Evolutionary conservation across 2,797 vertebrate genomes (phyloP).

Genomic region (Coccyzus lansbergi): DNA sequence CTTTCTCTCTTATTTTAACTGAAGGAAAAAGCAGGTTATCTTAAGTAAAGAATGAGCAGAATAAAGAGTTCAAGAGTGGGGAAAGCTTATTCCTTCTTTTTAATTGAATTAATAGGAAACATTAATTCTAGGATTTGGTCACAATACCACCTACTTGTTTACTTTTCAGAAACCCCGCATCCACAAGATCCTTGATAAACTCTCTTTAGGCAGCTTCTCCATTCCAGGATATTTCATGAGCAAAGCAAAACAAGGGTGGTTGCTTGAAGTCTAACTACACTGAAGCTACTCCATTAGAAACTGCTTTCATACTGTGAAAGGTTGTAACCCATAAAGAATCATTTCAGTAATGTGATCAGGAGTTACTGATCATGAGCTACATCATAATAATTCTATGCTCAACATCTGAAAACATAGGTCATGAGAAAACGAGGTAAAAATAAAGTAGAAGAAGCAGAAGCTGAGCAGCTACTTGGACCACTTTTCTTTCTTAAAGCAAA

Average conservation of each 20-base stretch:
- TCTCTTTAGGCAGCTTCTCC: not conserved
- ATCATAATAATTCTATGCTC: not conserved
- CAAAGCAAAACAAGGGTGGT: not conserved
- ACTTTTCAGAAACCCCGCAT: accelerated
- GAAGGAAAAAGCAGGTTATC: not conserved
- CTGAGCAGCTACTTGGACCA: not conserved
- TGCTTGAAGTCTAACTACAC: not conserved
- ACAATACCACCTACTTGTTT: not conserved
- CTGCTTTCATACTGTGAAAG: not conserved
- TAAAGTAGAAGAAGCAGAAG: not conserved
- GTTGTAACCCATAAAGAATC: not conserved
- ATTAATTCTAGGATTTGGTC: not conserved
- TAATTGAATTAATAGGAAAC: not conserved
- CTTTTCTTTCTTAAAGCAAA: not conserved
- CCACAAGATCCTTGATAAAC: not conserved
- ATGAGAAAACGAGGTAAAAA: not conserved
- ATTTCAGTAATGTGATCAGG: not conserved
- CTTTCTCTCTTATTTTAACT: not conserved
- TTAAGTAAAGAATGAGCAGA: not conserved
- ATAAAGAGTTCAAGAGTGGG: not conserved
- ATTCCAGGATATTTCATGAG: not conserved
- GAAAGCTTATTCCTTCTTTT: not conserved
- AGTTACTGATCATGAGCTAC: not conserved
- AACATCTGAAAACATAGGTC: not conserved
- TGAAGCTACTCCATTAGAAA: not conserved